Evolutionary conservation across 2,797 vertebrate species (phyloP).

Genomic region (Scleropages formosus): DNA sequence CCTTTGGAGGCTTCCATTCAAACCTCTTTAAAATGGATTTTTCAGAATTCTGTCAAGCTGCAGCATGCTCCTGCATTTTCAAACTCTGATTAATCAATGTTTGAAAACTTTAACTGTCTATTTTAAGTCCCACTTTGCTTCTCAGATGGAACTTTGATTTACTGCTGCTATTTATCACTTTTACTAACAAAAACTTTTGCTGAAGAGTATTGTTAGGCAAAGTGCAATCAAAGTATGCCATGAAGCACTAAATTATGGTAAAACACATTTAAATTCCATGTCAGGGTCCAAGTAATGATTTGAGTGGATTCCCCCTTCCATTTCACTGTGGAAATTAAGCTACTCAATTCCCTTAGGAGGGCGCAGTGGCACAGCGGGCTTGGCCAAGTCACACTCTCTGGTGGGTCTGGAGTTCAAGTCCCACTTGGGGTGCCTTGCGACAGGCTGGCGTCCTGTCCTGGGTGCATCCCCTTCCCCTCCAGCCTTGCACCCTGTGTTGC

Average conservation of each 20-base stretch:
- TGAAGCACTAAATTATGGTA: background rate
- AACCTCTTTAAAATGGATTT: background rate
- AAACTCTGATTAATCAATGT: slow-evolving; percentile 21
- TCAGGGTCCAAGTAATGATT: background rate
- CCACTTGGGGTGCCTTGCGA: too few relatives aligned
- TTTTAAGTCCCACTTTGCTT: background rate
- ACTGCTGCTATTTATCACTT: background rate
- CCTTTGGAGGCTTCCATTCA: slow-evolving; percentile 3
- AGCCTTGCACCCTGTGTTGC: too few relatives aligned
- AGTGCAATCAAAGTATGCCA: background rate
- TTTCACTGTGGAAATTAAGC: slow-evolving; percentile 6
- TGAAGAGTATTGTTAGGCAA: background rate
- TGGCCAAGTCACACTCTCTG: too few relatives aligned
- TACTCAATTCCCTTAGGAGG: background rate
- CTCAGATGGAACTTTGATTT: background rate
- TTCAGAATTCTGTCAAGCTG: slow-evolving; percentile 1
- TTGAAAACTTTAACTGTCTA: background rate
- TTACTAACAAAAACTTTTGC: background rate
- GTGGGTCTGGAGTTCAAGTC: too few relatives aligned
- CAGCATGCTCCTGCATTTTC: background rate
- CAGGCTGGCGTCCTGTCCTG: too few relatives aligned
- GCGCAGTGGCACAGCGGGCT: too few relatives aligned
- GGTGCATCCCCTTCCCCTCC: too few relatives aligned
- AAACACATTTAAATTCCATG: background rate
- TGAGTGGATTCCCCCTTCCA: background rate